Base-by-base conservation (phyloP, 2,888 invertebrate genomes). In the Apodemia zela region DNA sequence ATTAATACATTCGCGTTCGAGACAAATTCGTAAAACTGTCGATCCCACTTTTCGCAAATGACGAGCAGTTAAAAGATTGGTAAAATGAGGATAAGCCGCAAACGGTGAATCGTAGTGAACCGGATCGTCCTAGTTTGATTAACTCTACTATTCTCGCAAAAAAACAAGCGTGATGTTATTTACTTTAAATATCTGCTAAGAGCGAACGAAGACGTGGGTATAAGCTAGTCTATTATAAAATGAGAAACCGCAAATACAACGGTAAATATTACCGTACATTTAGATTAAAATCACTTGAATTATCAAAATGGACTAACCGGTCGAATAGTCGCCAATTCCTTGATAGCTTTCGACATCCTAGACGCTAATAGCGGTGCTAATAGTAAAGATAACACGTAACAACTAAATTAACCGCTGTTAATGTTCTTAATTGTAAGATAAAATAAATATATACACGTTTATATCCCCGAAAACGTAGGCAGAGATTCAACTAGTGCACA, bases 181-280 rank as follows among this genome's bases (percentile, higher is more conserved):
- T 38, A 38, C 29, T 5, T 5, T 29, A 29, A 29, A 29, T 3
- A 5, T 29, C 51, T 3, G 7, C 5, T 35, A 2, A 1, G 5
- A 2, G 2, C 38, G 8, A 3, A 4, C 13, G 8, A 38, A 38
- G 11, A 25, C 49, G 59, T 33, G 13, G 54, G 10, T 49, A 65
- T 63, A 21, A 60, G 18, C 38, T 35, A 38, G 38, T 38, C 13
- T 25, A 35, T 35, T 13, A 59, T 59, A 38, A 38, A 59, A 59
- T 59, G 8, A 17, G 17, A 42, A 38, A 54, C 54, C 5, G 25
- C 54, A 21, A 54, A 54, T 21, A 25, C 54, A 54, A 54, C 54
- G 54, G 54, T 54, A 54, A 54, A 54, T 54, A 54, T 54, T 25
- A 18, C 54, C 54, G 54, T 21, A 54, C 54, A 54, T 54, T 54